Base-by-base conservation (phyloP, 1,140 invertebrate genomes). In the Cardiocondyla obscurior region DNA sequence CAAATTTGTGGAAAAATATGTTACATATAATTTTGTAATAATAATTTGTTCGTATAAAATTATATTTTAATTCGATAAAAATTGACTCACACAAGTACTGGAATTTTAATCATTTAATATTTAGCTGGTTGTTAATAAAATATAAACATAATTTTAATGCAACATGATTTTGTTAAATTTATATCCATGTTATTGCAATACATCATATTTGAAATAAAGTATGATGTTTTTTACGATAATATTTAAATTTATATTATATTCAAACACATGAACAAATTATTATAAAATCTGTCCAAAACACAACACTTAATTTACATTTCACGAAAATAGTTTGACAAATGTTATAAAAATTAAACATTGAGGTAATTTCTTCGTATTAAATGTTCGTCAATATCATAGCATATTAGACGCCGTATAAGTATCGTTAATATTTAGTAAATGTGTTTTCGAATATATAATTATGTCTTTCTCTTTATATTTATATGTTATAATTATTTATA, bases 81-180 rank as follows among this genome's bases (percentile, higher is more conserved):
- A 60, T 60, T 60, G 12, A 22, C 46, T 60, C 12, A 30, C 44
- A 33, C 53, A 49, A 49, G 3, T n/a, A 8, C 0, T 62, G 49
- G 1, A 42, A 19, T 36, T 76, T 46, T 62, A 44, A 60, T 60
- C n/a, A 44, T 74, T 33, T 60, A 30, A 74, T 30, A 16, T 74
- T 19, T 14, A 74, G 1, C 4, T 30, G 16, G 2, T n/a, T 5
- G 28, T 30, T 36, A 46, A 62, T 36, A 46, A 28, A 36, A 33
- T 19, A 25, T 0, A 28, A 70, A 28, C 0, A 30, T 39, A 51
- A 76, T 49, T 16, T 76, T n/a, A n/a, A n/a, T n/a, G n/a, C n/a
- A n/a, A 19, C 22, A 62, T 25, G 12, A 46, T 64, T 76, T 76
- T 76, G 64, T 76, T 76, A 64, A 64, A 1, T 39, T 57, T 42